Percentiles rank a stretch among this genome's conserved stretches.
phyloP scores from a whole-genome alignment of 2,888 invertebrate genomes.

The Sinodicranocentrus sp. region DNA sequence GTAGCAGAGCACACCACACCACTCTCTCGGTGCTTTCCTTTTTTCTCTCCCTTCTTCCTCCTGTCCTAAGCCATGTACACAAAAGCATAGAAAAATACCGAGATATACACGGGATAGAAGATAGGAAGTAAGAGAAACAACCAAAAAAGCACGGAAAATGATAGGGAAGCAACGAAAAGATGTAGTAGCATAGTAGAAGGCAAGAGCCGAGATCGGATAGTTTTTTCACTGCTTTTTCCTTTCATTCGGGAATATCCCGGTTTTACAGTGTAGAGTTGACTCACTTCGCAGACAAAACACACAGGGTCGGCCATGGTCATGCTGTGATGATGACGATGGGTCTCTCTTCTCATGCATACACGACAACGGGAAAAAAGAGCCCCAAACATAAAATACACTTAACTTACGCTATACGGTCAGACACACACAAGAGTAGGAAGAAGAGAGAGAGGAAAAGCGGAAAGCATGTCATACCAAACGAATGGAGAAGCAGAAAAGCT shows the following conservation, averaged over 20 bases:
- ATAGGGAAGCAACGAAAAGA: conserved; percentile 32
- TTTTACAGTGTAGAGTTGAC: conserved; percentile 33
- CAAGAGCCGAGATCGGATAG: conserved; percentile 20
- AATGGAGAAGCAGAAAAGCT: conserved; percentile 13
- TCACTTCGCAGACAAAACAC: conserved; percentile 26
- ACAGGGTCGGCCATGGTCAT: conserved; percentile 24
- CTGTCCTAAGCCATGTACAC: not conserved
- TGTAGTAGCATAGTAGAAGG: conserved; percentile 9
- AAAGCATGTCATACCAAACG: conserved; percentile 8
- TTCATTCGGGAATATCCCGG: conserved; percentile 54
- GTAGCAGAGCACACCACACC: not conserved
- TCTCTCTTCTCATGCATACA: not conserved
- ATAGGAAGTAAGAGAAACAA: conserved; percentile 39
- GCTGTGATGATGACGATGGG: not conserved
- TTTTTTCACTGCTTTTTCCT: conserved; percentile 57
- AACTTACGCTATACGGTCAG: conserved; percentile 16
- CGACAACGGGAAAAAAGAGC: not conserved
- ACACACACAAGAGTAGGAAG: conserved; percentile 1
- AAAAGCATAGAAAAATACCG: not conserved
- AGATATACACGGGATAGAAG: conserved; percentile 8
- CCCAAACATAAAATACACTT: conserved; percentile 14
- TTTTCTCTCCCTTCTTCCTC: conserved; percentile 26
- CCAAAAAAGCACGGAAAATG: conserved; percentile 27
- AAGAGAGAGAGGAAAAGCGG: conserved; percentile 23
- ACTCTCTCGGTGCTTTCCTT: conserved; percentile 38